Evolutionary conservation across 2,888 invertebrate genomes (phyloP).

Genomic region (Baccha elongata): DNA sequence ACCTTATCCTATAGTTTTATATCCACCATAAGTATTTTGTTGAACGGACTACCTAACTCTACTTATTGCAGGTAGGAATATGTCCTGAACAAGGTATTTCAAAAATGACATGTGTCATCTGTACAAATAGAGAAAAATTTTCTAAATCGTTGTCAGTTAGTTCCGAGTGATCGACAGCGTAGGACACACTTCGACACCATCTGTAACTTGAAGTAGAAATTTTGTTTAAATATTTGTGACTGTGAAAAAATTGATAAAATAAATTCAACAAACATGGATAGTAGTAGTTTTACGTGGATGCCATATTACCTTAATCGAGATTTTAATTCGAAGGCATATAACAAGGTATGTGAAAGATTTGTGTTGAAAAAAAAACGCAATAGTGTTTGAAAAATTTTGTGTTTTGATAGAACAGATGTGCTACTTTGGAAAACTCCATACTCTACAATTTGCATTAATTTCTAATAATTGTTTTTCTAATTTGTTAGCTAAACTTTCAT

Average conservation of each 20-base stretch:
- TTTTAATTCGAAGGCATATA: slow-evolving; percentile 19
- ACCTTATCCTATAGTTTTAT: slow-evolving; percentile 31
- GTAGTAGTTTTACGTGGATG: slow-evolving; percentile 44
- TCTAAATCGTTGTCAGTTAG: slow-evolving; percentile 36
- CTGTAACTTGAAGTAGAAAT: not conserved
- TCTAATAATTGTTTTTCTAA: no score
- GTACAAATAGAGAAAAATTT: slow-evolving; percentile 36
- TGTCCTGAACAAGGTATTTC: slow-evolving; percentile 7
- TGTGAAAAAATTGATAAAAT: not conserved
- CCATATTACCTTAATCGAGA: slow-evolving; percentile 26
- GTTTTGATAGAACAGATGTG: no score
- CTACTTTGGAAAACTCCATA: no score
- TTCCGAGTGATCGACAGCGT: slow-evolving; percentile 36
- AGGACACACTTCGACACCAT: slow-evolving; percentile 9
- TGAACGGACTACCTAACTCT: not conserved
- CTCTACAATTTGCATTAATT: no score
- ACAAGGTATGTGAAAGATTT: slow-evolving; percentile 51
- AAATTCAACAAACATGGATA: slow-evolving; percentile 22
- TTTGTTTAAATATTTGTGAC: not conserved
- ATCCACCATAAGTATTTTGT: not conserved
- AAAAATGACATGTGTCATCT: not conserved
- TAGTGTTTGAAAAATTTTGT: not conserved
- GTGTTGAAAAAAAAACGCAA: not conserved
- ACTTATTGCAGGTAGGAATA: slow-evolving; percentile 37
- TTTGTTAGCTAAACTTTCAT: no score